Evolutionary conservation across 2,113 vertebrate species (phyloP), one percentile per base, ranked within the genome.

Genomic region (Morone saxatilis): DNA sequence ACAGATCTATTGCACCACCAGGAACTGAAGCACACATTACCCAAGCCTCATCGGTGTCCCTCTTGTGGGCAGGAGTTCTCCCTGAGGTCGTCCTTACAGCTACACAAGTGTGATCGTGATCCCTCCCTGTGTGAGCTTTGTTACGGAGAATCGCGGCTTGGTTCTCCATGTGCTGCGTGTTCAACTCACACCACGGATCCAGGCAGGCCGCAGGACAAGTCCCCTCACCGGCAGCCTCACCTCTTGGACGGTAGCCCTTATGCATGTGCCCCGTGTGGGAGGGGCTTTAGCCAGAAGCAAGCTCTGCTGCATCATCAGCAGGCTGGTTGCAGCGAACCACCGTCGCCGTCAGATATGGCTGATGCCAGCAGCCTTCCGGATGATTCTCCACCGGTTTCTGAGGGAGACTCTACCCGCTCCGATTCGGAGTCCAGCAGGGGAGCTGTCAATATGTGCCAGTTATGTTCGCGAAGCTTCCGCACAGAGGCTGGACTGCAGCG

Each of bases 301-400:
- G 93, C 93, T 20, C 81, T 96, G 78, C 80, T 95, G 53, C 90
- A 92, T 61, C 94, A 95, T 78, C 94, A 95, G 83, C 93, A 95
- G 86, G 93, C 93, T 0, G 93, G 92, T 5, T 92, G 88, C 53
- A 78, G 86, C 31, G 78, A 90, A 38, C 81, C 78, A 3, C 47
- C 78, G 0, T 83, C 83, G 0, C 48, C 79, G 0, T 81, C 80
- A 1, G 71, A 78, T 19, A 16, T 63, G 5, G 84, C 59, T 0
- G 77, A 85, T 6, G 43, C 68, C 4, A 67, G 59, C 9, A 76
- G 84, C 68, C 86, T 86, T 40, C 68, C 88, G 4, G 71, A 71
- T 7, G 56, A 74, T 57, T 84, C 82, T 57, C 80, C 79, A 1
- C 75, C 84, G 2, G 69, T 36, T 56, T 91, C 89, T 48, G 87